These are phyloP conservation scores for Agrenia bidenticulata DNA, from an alignment of 2,888 invertebrate species.

Conservation along the genomic window DNA sequence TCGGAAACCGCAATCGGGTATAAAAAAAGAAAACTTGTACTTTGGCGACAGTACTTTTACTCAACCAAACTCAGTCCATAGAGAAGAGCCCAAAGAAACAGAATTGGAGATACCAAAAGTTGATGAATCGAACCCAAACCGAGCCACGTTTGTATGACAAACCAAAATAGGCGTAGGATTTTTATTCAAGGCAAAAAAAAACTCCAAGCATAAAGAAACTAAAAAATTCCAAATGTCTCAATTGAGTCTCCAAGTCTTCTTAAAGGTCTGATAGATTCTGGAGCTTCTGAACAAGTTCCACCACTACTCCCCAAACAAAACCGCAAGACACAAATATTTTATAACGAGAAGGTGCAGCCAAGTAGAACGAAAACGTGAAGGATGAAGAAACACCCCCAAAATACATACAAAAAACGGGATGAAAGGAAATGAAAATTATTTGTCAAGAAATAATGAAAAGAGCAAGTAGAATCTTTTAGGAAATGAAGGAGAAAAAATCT, in stretches of 20 bases:
- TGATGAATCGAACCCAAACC: not conserved
- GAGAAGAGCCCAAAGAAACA: not conserved
- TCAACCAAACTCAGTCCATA: not conserved
- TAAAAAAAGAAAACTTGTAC: slow-evolving; percentile 14
- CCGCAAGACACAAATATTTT: not conserved
- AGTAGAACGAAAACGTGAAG: slow-evolving; percentile 6
- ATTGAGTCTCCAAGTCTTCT: not conserved
- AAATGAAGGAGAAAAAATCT: not conserved
- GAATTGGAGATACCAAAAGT: not conserved
- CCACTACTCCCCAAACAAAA: not conserved
- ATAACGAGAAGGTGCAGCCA: slow-evolving; percentile 5
- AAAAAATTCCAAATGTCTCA: slow-evolving; percentile 9
- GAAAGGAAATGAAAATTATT: slow-evolving; percentile 8
- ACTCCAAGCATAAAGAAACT: not conserved
- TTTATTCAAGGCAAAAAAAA: not conserved
- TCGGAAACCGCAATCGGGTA: slow-evolving; percentile 19
- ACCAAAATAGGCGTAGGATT: slow-evolving; percentile 8
- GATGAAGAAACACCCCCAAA: not conserved
- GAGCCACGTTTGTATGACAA: not conserved
- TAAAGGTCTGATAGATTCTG: no score
- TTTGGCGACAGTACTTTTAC: not conserved
- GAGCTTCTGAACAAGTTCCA: no score
- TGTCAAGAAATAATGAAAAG: slow-evolving; percentile 5
- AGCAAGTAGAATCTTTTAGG: not conserved
- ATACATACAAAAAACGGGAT: not conserved